phyloP scores from a whole-genome alignment of 1,140 invertebrate genomes.

The Zophobas morio region DNA sequence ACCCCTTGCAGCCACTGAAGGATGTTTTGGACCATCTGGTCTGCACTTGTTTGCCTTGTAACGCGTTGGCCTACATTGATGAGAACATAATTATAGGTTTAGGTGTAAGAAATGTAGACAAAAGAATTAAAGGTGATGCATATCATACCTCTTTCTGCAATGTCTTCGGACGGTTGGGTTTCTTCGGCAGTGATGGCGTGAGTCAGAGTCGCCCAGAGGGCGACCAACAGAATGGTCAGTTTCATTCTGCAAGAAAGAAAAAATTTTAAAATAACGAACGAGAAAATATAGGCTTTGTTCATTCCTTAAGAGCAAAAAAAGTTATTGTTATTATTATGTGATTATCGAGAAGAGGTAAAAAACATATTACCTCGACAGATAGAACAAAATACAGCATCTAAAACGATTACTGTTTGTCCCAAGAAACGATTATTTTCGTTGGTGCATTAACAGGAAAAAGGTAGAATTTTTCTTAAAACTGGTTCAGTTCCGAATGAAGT shows the following conservation, averaged over 20 bases:
- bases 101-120: background rate
- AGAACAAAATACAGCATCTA: too few species aligned
- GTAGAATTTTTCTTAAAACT: too few species aligned
- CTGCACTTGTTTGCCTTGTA: conserved; percentile 69
- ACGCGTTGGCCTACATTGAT: conserved; percentile 49
- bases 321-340: too few species aligned
- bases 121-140: background rate
- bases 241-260: conserved; percentile 52
- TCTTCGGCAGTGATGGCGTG: conserved; percentile 40
- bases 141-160: conserved; percentile 32
- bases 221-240: conserved; percentile 47
- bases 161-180: conserved; percentile 15
- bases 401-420: too few species aligned
- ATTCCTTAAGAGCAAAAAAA: too few species aligned
- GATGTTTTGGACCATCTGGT: conserved; percentile 81
- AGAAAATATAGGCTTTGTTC: background rate
- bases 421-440: too few species aligned
- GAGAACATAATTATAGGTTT: conserved; percentile 21
- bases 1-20: conserved; percentile 81
- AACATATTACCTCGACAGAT: too few species aligned
- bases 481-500: too few species aligned
- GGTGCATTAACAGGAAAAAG: too few species aligned
- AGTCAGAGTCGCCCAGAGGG: conserved; percentile 37
- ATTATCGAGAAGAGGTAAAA: too few species aligned
- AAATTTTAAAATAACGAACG: conserved; percentile 7